phyloP scores from a whole-genome alignment of 2,113 vertebrate species.

The Scytalopus superciliaris region DNA sequence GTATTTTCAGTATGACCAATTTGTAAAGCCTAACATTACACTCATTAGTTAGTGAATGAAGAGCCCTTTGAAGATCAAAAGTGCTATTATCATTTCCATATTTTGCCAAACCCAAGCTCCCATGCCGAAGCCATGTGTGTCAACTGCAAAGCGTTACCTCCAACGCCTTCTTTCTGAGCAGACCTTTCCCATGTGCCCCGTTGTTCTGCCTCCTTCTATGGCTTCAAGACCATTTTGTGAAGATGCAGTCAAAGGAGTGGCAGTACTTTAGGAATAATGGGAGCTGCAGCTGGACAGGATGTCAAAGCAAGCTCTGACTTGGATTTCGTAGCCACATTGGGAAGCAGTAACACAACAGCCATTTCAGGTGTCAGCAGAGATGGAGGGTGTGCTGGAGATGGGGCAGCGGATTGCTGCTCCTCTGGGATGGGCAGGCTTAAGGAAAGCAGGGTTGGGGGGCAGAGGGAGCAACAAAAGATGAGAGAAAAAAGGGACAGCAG shows the following conservation, averaged over 20 bases:
- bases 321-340: neutral
- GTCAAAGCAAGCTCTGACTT: neutral
- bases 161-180: neutral
- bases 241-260: neutral
- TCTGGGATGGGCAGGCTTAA: neutral
- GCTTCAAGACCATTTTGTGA: neutral
- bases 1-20: constrained; percentile 29
- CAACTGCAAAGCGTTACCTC: neutral
- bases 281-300: neutral
- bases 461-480: neutral
- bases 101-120: neutral
- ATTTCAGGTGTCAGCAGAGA: neutral
- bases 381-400: neutral
- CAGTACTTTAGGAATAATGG: neutral
- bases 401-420: rapidly evolving
- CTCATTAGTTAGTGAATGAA: constrained; percentile 7
- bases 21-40: neutral
- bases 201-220: neutral
- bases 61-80: constrained; percentile 54
- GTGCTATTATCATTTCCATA: constrained; percentile 27
- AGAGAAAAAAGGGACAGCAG: neutral
- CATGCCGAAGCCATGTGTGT: constrained; percentile 27
- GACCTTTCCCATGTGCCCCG: neutral
- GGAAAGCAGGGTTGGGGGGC: neutral
- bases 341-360: neutral